Conservation (phyloP, 2,113 vertebrate genomes). For the Nannobrachium achirus region DNA sequence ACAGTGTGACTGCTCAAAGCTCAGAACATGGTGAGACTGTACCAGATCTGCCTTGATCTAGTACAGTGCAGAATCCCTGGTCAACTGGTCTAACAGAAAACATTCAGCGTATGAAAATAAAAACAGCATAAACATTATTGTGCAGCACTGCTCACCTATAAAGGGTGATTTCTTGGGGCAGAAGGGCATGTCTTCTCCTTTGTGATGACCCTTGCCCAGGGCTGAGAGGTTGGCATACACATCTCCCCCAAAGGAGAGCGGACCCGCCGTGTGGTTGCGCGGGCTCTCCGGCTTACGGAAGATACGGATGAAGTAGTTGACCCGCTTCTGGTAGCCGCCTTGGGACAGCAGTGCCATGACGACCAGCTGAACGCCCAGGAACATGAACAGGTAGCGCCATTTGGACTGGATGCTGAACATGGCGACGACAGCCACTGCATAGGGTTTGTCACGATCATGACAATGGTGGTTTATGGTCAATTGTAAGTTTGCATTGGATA, state of each 20-base stretch:
- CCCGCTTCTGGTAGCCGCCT: constrained; percentile 77
- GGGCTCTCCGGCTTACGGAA: constrained; percentile 70
- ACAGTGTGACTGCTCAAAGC: too few relatives aligned
- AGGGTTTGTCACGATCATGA: too few relatives aligned
- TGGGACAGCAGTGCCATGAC: constrained; percentile 81
- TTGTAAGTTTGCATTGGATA: too few relatives aligned
- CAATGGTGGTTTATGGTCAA: too few relatives aligned
- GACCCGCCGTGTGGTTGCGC: constrained; percentile 58
- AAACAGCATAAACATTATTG: too few relatives aligned
- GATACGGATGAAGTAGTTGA: constrained; percentile 80
- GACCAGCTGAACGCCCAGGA: constrained; percentile 83
- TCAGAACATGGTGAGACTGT: too few relatives aligned
- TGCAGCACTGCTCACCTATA: constrained; percentile 69
- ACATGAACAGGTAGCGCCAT: constrained; percentile 79
- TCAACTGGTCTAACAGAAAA: too few relatives aligned
- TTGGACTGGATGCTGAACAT: constrained; percentile 75
- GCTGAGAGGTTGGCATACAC: constrained; percentile 80
- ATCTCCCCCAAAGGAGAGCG: constrained; percentile 41
- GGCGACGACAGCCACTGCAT: constrained; percentile 23
- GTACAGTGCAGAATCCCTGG: too few relatives aligned
- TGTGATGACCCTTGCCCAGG: constrained; percentile 40
- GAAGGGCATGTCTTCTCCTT: constrained; percentile 68
- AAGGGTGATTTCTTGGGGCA: constrained; percentile 80
- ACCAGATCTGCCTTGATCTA: too few relatives aligned
- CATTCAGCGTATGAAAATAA: too few relatives aligned